A percentile compares a stretch with the other conserved stretches of the same genome.
These are phyloP conservation scores for Lagopus leucura DNA, from an alignment of 2,113 vertebrate genomes.

Conservation along the genomic window DNA sequence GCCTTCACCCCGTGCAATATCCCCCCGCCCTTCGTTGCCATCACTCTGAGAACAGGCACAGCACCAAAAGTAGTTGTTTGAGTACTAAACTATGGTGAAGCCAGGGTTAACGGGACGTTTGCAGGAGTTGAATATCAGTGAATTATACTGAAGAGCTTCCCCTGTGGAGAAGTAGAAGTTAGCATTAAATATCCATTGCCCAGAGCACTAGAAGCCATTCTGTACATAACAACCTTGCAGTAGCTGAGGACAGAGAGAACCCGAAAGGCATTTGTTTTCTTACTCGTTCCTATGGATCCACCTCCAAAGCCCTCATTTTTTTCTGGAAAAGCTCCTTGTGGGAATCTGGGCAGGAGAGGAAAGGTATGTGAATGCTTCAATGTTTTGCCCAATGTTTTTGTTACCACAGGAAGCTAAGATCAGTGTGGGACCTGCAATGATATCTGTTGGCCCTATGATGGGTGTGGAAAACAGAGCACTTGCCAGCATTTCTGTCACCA, in stretches of 20 bases:
- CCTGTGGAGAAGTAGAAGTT: constrained; percentile 41
- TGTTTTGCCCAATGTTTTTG: not conserved
- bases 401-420: not conserved
- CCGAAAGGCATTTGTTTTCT: not conserved
- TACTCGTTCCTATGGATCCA: not conserved
- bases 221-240: not conserved
- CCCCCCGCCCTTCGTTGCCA: not conserved
- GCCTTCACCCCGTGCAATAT: not conserved
- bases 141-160: not conserved
- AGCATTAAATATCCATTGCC: constrained; percentile 47
- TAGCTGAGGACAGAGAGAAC: not conserved
- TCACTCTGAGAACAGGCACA: rapidly evolving
- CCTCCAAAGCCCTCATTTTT: not conserved
- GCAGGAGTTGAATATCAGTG: not conserved
- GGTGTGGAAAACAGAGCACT: not conserved
- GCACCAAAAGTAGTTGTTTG: not conserved
- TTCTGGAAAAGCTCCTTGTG: not conserved
- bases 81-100: constrained; percentile 4
- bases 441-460: not conserved
- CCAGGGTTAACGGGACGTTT: constrained; percentile 31
- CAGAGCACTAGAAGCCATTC: constrained; percentile 29
- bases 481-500: not conserved
- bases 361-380: not conserved
- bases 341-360: not conserved
- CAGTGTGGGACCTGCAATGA: not conserved